Evolutionary conservation across 2,797 vertebrate species (phyloP).

Genomic region (Darevskia mixta): DNA sequence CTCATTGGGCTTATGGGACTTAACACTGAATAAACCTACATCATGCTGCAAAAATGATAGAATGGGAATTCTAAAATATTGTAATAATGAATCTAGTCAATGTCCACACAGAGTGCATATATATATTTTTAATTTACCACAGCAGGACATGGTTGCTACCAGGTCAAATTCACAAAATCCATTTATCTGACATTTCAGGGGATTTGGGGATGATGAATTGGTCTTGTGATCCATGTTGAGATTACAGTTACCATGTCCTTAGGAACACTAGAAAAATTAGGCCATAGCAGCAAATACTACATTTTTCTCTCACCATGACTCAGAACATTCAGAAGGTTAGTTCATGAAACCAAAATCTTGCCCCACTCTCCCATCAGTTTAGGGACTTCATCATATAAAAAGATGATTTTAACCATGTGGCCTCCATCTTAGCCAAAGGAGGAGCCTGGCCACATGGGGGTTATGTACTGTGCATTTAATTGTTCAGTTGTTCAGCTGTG

Average conservation of each 20-base stretch:
- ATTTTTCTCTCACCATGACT: neutral
- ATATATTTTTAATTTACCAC: neutral
- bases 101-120: neutral
- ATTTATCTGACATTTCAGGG: neutral
- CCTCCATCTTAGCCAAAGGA: neutral
- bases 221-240: neutral
- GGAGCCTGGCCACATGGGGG: neutral
- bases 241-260: neutral
- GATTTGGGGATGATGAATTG: neutral
- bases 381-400: neutral
- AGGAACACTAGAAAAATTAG: neutral
- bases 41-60: neutral
- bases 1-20: too few relatives aligned
- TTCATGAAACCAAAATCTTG: neutral
- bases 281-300: neutral
- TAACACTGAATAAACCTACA: neutral
- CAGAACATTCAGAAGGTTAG: neutral
- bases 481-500: neutral
- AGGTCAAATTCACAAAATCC: neutral
- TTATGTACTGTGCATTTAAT: neutral
- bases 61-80: slow-evolving; percentile 1
- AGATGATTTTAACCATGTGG: neutral
- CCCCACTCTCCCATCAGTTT: neutral
- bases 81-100: neutral
- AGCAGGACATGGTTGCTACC: neutral